Percentiles rank a stretch among this genome's conserved stretches.
These are phyloP conservation scores for Brevipalpus yothersi DNA, from an alignment of 1,140 invertebrate species.

Conservation along the genomic window DNA sequence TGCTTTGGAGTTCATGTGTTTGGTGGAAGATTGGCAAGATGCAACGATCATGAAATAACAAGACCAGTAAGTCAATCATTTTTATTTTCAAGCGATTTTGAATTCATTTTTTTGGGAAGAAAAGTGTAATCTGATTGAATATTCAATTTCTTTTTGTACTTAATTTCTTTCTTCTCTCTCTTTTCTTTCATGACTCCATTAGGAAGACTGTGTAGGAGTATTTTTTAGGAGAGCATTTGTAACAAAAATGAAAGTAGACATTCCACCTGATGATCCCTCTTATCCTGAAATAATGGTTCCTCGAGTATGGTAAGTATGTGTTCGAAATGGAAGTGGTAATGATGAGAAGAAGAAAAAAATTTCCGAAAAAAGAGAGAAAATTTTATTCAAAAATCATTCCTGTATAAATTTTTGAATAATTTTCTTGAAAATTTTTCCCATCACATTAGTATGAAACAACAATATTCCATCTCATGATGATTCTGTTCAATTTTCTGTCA, in stretches of 20 bases:
- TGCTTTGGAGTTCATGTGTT: conserved; percentile 95
- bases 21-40: conserved; percentile 78
- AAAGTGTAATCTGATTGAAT: no score
- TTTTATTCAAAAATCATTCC: neutral
- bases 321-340: neutral
- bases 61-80: conserved; percentile 19
- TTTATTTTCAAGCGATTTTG: neutral
- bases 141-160: no score
- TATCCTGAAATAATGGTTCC: conserved; percentile 89
- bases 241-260: conserved; percentile 79
- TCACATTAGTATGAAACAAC: no score
- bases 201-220: conserved; percentile 77
- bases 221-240: conserved; percentile 87
- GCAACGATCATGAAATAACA: conserved; percentile 77
- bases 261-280: conserved; percentile 46
- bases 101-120: no score
- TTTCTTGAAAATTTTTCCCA: no score
- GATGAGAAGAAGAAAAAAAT: neutral
- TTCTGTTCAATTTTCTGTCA: neutral
- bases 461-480: neutral
- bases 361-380: neutral
- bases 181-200: neutral
- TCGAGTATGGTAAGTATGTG: conserved; percentile 58
- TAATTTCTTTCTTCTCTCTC: no score
- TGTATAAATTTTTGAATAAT: no score